Base-by-base conservation (phyloP, 2,888 invertebrate genomes). In the Bembecia ichneumoniformis region DNA sequence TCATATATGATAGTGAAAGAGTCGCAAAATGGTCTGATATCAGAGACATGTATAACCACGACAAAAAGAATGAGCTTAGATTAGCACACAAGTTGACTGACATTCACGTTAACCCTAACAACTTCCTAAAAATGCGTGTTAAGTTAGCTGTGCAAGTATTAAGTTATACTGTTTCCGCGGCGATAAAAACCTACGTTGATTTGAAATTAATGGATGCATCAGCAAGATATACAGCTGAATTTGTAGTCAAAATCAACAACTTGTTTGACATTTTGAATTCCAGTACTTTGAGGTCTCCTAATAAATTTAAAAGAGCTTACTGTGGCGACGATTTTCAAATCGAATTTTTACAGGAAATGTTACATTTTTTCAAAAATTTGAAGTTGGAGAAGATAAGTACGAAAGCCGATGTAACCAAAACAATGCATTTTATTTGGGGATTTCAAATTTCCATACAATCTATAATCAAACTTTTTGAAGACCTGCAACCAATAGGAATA, bases 401-500 rank as follows among this genome's bases (percentile, higher is more conserved):
- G 11, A 20, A 48, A 13, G 46, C 40, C 5, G 53, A 55, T 15
- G 51, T 47, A 28, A 51, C 55, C 3, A 43, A 45, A 36, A 53
- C 11, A 0, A 50, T 52, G 43, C 51, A 53, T 45, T 56, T 56
- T 48, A 53, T 56, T 16, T n/a, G 49, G 7, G 58, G 54, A 35
- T 55, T 57, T 48, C 48, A 51, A 52, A 49, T 57, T 7, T 46
- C 57, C n/a, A 55, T 57, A 46, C 50, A 52, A 43, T 55, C 56
- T 40, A n/a, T 54, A 43, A 49, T 52, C 20, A 51, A 52, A 16
- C 49, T 58, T n/a, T 47, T 13, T 46, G 52, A 55, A 43, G 54
- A 58, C 43, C 51, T 58, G 34, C 52, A 54, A 50, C n/a, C n/a
- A n/a, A n/a, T n/a, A n/a, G n/a, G n/a, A n/a, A n/a, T n/a, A n/a